phyloP scores from a whole-genome alignment of 2,888 invertebrate genomes.

The Thalpophila matura region DNA sequence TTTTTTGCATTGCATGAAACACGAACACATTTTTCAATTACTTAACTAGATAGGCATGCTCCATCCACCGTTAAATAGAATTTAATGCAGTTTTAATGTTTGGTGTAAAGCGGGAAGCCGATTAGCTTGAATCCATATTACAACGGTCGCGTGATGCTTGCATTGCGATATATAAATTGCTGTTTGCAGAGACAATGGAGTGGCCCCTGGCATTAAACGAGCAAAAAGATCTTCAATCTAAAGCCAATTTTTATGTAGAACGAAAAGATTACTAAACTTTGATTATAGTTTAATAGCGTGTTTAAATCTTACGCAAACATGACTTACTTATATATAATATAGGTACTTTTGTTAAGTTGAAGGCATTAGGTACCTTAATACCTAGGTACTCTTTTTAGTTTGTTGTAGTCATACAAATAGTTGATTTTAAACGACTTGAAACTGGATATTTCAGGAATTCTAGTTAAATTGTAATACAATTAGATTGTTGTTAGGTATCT shows the following conservation, averaged over 20 bases:
- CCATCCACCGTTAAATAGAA: constrained; percentile 82
- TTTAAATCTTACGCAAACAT: constrained; percentile 66
- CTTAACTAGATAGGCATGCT: constrained; percentile 78
- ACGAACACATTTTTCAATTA: constrained; percentile 80
- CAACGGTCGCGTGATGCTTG: constrained; percentile 75
- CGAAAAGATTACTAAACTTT: constrained; percentile 68
- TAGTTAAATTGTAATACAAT: constrained; percentile 22
- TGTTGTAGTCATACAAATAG: constrained; percentile 14
- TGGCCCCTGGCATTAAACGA: constrained; percentile 69
- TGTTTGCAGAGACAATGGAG: constrained; percentile 78
- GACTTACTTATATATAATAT: too few relatives aligned
- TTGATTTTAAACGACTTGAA: constrained; percentile 12
- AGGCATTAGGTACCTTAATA: constrained; percentile 1
- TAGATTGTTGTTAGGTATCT: constrained; percentile 4
- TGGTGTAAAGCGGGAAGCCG: constrained; percentile 79
- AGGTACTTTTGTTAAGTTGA: constrained; percentile 39
- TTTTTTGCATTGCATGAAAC: constrained; percentile 75
- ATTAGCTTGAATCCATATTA: constrained; percentile 73
- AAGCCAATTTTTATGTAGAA: constrained; percentile 74
- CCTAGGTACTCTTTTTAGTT: constrained; percentile 21
- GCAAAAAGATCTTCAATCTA: constrained; percentile 73
- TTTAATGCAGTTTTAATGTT: constrained; percentile 88
- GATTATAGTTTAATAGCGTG: constrained; percentile 63
- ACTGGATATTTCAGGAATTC: constrained; percentile 21
- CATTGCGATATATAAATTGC: constrained; percentile 78